Evolutionary conservation across 2,797 vertebrate species (phyloP).

Genomic region (Tarsius wallacei): DNA sequence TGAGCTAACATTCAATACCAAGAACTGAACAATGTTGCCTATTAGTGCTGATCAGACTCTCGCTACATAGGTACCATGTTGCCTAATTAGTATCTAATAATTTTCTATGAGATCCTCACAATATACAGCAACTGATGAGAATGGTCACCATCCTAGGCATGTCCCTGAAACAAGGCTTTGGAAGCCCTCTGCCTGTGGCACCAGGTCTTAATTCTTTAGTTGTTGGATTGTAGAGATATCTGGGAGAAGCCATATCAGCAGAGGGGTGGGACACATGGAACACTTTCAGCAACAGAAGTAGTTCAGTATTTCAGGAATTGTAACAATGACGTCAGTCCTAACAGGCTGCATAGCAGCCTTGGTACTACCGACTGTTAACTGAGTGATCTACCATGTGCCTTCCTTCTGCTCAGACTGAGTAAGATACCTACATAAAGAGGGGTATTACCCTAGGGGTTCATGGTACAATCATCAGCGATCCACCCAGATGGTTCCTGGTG

Average conservation of each 20-base stretch:
- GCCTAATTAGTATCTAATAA: too few species aligned
- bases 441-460: fast-evolving
- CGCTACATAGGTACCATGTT: too few species aligned
- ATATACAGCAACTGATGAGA: not conserved
- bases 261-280: not conserved
- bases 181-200: too few species aligned
- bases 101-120: not conserved
- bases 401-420: not conserved
- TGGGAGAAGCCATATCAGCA: not conserved
- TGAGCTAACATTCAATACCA: not conserved
- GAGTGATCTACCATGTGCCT: not conserved
- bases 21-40: not conserved
- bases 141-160: fast-evolving
- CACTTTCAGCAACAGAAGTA: not conserved
- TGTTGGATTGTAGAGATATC: not conserved
- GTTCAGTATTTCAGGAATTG: not conserved
- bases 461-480: too few species aligned
- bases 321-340: not conserved
- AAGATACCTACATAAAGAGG: fast-evolving
- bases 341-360: not conserved
- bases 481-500: not conserved
- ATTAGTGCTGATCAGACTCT: not conserved
- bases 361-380: not conserved
- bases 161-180: not conserved
- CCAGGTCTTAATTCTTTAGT: not conserved